phyloP scores from a whole-genome alignment of 2,888 invertebrate species.

The Lampropteryx suffumata region DNA sequence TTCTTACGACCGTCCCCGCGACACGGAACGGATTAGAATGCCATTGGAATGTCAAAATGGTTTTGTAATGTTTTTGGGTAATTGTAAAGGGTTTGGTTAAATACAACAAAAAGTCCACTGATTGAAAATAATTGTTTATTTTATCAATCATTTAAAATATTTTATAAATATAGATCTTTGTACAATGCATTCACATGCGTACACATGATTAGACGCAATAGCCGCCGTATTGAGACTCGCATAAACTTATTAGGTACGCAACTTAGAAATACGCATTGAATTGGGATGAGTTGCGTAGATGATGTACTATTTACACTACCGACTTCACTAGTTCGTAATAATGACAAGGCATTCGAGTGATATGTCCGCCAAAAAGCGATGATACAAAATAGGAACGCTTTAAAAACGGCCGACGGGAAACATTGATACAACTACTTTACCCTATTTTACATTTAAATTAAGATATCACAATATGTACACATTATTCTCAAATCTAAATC shows the following conservation, averaged over 20 bases:
- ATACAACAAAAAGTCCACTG: constrained; percentile 47
- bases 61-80: not conserved
- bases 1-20: constrained; percentile 44
- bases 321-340: constrained; percentile 40
- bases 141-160: constrained; percentile 80
- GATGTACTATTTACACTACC: constrained; percentile 53
- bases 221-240: constrained; percentile 61
- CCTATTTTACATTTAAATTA: constrained; percentile 77
- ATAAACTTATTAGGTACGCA: constrained; percentile 50
- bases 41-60: constrained; percentile 1
- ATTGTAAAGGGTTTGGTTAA: constrained; percentile 4
- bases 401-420: constrained; percentile 56
- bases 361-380: constrained; percentile 44
- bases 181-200: constrained; percentile 76
- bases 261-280: constrained; percentile 42
- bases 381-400: constrained; percentile 34
- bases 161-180: constrained; percentile 80
- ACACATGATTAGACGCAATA: constrained; percentile 61
- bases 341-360: constrained; percentile 46
- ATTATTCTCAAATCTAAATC: constrained; percentile 68
- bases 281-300: constrained; percentile 40
- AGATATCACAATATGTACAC: constrained; percentile 82
- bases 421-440: constrained; percentile 64
- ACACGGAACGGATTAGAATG: constrained; percentile 16
- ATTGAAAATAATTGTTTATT: constrained; percentile 81